These are phyloP conservation scores for Cordilura impudica DNA, from an alignment of 2,888 invertebrate species.

Conservation along the genomic window DNA sequence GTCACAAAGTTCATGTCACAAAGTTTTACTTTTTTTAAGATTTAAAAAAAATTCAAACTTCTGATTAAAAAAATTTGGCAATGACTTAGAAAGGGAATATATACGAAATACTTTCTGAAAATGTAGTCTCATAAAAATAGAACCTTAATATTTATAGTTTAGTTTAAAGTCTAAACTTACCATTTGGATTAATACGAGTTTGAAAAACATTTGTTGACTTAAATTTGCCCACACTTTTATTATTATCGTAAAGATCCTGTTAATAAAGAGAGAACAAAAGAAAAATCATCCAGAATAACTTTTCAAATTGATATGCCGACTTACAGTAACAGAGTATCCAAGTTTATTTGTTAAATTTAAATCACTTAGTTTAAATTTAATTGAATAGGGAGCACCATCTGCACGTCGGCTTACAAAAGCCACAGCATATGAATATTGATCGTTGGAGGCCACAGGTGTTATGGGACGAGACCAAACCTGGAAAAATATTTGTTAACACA, in stretches of 20 bases:
- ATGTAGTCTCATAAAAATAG: too few relatives aligned
- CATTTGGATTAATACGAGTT: constrained; percentile 71
- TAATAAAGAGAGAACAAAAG: constrained; percentile 2
- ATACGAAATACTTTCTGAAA: too few relatives aligned
- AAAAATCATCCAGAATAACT: neutral
- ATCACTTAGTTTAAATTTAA: constrained; percentile 71
- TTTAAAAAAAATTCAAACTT: too few relatives aligned
- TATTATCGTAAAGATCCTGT: constrained; percentile 61
- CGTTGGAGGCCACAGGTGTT: constrained; percentile 70
- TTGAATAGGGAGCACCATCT: constrained; percentile 76
- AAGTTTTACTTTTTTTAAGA: too few relatives aligned
- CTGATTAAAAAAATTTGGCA: too few relatives aligned
- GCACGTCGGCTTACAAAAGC: constrained; percentile 78
- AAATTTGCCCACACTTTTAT: constrained; percentile 41
- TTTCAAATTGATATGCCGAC: neutral
- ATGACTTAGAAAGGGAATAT: too few relatives aligned
- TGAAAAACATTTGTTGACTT: constrained; percentile 61
- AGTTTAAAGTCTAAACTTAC: constrained; percentile 62
- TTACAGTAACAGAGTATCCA: constrained; percentile 73
- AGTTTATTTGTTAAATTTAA: constrained; percentile 72
- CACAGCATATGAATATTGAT: constrained; percentile 78
- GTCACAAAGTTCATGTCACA: too few relatives aligned
- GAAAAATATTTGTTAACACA: neutral
- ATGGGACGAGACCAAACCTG: constrained; percentile 78
- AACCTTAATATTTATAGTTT: too few relatives aligned